Conservation (phyloP, 2,113 vertebrate species). For the Tragelaphus buxtoni region DNA sequence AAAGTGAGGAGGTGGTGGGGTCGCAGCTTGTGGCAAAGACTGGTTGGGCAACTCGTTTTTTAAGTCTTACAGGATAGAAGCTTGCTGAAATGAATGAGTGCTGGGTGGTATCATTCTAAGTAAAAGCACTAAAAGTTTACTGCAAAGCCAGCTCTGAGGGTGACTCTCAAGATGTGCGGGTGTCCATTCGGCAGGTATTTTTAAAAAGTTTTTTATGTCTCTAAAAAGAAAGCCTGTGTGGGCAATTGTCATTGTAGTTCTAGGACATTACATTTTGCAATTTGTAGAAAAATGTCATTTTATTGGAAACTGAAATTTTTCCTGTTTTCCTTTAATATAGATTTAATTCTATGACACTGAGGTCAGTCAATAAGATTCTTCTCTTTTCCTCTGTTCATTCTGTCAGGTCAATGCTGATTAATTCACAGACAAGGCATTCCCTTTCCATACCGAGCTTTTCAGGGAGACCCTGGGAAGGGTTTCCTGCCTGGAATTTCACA, state of each 20-base stretch:
- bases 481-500: slow-evolving; percentile 21
- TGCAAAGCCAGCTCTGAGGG: background rate
- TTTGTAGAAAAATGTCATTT: background rate
- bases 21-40: background rate
- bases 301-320: background rate
- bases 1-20: background rate
- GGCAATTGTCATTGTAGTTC: background rate
- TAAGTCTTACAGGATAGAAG: background rate
- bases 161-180: background rate
- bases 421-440: background rate
- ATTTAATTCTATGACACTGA: background rate
- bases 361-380: background rate
- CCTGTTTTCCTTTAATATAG: background rate
- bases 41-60: background rate
- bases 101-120: background rate
- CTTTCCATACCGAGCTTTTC: background rate
- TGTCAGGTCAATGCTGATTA: background rate
- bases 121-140: background rate
- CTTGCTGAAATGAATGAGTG: background rate
- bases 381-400: background rate
- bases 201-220: background rate
- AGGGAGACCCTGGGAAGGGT: background rate
- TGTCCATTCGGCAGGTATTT: background rate
- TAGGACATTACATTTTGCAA: background rate
- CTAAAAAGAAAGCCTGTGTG: background rate